phyloP scores from a whole-genome alignment of 2,113 vertebrate genomes.

The Heterochromis multidens region DNA sequence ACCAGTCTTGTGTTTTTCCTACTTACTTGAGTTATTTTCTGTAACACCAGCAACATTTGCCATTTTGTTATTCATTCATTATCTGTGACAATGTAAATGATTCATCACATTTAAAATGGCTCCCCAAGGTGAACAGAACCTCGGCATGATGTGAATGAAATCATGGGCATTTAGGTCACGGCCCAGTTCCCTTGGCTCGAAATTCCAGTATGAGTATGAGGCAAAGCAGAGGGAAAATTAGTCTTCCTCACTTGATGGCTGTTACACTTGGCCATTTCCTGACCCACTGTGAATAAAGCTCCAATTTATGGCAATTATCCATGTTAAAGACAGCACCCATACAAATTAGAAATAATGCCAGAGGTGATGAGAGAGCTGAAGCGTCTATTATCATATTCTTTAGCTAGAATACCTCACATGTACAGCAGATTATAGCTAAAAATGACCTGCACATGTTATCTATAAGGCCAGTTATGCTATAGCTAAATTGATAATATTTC shows the following conservation, averaged over 20 bases:
- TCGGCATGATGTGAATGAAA: constrained; percentile 51
- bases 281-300: constrained; percentile 65
- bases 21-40: constrained; percentile 43
- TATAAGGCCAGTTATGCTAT: neutral
- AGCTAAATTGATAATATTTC: constrained; percentile 26
- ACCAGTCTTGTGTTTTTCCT: constrained; percentile 26
- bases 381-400: constrained; percentile 30
- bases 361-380: constrained; percentile 45
- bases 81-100: constrained; percentile 67
- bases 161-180: constrained; percentile 54
- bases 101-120: constrained; percentile 59
- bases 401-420: constrained; percentile 31
- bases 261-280: constrained; percentile 64
- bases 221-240: constrained; percentile 42
- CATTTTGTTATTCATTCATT: constrained; percentile 65
- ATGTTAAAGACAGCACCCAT: constrained; percentile 53
- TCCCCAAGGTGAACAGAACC: constrained; percentile 47
- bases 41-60: constrained; percentile 32
- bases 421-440: constrained; percentile 19
- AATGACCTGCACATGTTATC: constrained; percentile 25
- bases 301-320: constrained; percentile 66
- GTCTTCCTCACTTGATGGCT: constrained; percentile 46
- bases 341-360: constrained; percentile 58
- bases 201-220: constrained; percentile 16
- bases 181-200: constrained; percentile 30